Conservation (phyloP, 2,113 vertebrate genomes). For the Pipra filicauda region DNA sequence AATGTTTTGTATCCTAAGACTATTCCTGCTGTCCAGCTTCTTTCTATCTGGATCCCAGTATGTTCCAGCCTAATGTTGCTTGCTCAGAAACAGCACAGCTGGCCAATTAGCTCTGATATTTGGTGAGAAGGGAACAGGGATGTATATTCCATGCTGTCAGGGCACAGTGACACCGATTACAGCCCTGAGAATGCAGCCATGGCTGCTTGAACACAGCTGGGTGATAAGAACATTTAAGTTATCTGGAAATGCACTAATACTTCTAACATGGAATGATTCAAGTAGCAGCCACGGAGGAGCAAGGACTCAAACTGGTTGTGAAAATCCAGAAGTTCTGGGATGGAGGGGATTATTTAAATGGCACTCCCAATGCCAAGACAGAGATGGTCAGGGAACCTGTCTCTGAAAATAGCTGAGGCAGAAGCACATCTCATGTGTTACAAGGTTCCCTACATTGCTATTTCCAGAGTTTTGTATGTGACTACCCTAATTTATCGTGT, state of each 20-base stretch:
- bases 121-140: background rate
- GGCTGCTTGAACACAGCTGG: background rate
- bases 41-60: background rate
- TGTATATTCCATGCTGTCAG: background rate
- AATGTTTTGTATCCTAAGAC: background rate
- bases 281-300: background rate
- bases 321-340: background rate
- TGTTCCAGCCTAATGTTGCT: background rate
- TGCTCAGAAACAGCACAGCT: background rate
- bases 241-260: background rate
- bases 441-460: background rate
- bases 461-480: background rate
- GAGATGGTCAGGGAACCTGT: background rate
- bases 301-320: background rate
- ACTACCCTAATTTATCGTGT: background rate
- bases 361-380: background rate
- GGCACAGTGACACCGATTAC: background rate
- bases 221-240: background rate
- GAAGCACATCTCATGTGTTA: background rate
- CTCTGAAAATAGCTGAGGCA: background rate
- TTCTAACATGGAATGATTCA: background rate
- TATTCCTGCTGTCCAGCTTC: background rate
- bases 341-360: background rate
- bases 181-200: background rate
- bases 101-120: background rate